These are phyloP conservation scores for Aythya baeri DNA, from an alignment of 2,113 vertebrate species.

Conservation along the genomic window DNA sequence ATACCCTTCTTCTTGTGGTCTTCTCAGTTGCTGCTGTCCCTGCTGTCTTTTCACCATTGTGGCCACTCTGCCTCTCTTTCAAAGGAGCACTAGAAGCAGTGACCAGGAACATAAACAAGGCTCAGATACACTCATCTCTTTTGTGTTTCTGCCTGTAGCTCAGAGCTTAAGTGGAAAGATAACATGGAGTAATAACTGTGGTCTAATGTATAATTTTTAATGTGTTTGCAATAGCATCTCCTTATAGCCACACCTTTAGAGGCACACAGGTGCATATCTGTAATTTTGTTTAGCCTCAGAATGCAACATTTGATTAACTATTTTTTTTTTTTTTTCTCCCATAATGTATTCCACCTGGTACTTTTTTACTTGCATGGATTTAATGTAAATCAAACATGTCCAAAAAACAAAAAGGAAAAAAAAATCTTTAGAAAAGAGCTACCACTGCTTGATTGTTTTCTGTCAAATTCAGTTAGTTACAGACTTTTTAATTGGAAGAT, in stretches of 20 bases:
- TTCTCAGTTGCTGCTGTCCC: not conserved
- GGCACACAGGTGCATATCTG: not conserved
- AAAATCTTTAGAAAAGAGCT: not conserved
- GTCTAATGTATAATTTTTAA: not conserved
- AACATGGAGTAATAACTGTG: not conserved
- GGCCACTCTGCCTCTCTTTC: not conserved
- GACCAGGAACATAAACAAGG: not conserved
- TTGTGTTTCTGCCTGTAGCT: not conserved
- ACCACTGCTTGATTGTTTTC: not conserved
- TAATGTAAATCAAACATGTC: not conserved
- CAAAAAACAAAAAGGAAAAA: not conserved
- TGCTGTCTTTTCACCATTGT: not conserved
- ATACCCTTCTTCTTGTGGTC: too few relatives aligned
- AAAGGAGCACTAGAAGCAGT: not conserved
- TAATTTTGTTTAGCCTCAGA: not conserved
- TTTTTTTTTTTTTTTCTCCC: not conserved
- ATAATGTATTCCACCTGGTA: not conserved
- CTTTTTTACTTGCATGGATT: not conserved
- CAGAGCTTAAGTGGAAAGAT: not conserved
- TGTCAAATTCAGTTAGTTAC: not conserved
- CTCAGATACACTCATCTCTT: not conserved
- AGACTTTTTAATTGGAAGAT: slow-evolving; percentile 36
- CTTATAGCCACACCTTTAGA: not conserved
- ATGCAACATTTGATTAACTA: not conserved
- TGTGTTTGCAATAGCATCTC: not conserved